Percentiles rank a stretch among this genome's conserved stretches.
Conservation (phyloP, 2,113 vertebrate genomes). For the Brachypodius melanocephalos region DNA sequence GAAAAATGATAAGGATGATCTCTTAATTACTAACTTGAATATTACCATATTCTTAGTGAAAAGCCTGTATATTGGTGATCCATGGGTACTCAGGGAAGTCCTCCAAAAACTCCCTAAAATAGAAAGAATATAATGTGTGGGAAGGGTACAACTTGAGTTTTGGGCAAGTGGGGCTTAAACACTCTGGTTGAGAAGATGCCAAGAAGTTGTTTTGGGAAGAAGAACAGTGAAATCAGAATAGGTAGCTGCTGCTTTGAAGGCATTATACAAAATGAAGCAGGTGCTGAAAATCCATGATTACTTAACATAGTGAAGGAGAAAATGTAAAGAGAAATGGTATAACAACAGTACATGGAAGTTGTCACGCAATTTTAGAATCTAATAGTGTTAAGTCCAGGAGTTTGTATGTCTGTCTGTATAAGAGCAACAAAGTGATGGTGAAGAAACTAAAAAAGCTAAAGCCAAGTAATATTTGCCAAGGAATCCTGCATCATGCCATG, state of each 20-base stretch:
- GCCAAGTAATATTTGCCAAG: slow-evolving; percentile 30
- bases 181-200: not conserved
- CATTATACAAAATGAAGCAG: not conserved
- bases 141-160: not conserved
- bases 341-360: not conserved
- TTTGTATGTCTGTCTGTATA: not conserved
- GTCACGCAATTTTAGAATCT: not conserved
- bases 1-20: not conserved
- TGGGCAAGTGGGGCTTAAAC: not conserved
- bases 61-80: not conserved
- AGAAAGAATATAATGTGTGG: not conserved
- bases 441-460: slow-evolving; percentile 20
- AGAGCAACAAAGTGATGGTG: not conserved
- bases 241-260: not conserved
- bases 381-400: not conserved
- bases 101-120: not conserved
- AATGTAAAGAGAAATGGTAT: not conserved
- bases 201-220: not conserved
- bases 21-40: not conserved
- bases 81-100: not conserved
- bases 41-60: not conserved
- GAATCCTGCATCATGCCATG: not conserved
- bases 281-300: not conserved
- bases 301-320: not conserved
- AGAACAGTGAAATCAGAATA: not conserved